Evolutionary conservation across 1,140 invertebrate genomes (phyloP).

Genomic region (Neotoxoptera formosana): DNA sequence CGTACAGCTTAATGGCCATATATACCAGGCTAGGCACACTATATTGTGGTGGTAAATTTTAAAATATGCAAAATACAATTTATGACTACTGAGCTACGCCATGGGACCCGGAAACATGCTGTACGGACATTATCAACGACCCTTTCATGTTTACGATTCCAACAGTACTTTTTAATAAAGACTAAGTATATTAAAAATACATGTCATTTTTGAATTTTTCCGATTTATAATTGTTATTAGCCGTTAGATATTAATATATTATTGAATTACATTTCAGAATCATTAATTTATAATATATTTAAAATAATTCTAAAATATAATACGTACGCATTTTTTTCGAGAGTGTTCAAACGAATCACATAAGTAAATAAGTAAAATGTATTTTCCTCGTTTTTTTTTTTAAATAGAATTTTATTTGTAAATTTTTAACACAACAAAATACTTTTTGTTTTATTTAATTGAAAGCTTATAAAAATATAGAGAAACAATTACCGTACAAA

Average conservation of each 20-base stretch:
- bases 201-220: not conserved
- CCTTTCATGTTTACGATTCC: not conserved
- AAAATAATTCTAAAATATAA: not conserved
- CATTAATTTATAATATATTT: not conserved
- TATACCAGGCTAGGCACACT: not conserved
- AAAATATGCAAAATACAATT: constrained; percentile 16
- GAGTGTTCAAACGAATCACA: not conserved
- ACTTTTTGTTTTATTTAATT: not conserved
- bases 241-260: not conserved
- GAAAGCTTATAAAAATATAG: not conserved
- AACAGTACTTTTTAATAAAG: not conserved
- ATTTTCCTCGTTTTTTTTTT: not conserved
- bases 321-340: not conserved
- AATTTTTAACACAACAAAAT: not conserved
- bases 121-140: not conserved
- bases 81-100: not conserved
- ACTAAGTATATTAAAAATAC: not conserved
- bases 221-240: not conserved
- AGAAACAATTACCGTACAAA: not conserved
- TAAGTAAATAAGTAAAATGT: not conserved
- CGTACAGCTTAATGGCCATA: not conserved
- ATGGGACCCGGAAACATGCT: not conserved
- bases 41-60: not conserved
- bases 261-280: not conserved
- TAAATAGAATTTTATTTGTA: not conserved